Evolutionary conservation across 2,797 vertebrate species (phyloP), one percentile per base, ranked within the genome.

Genomic region (Miichthys miiuy): DNA sequence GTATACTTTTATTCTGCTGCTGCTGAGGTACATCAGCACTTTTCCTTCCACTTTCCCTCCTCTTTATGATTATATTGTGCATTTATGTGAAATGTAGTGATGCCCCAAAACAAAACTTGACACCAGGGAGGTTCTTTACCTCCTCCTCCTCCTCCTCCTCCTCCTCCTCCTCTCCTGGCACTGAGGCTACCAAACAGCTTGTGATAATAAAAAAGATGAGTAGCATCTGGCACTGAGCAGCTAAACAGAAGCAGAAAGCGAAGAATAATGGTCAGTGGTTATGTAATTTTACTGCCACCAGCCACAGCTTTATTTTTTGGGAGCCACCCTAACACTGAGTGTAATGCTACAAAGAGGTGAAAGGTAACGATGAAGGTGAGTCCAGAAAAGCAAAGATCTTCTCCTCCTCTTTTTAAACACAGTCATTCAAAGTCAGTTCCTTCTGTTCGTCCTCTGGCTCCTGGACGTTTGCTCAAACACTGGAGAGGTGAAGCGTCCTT

Each of bases 201-300:
- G 52, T 51, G 46, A 18, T n/a, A 42, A 42, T 17, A 57, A 23
- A 67, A 41, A 54, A 41, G 9, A 48, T 62, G 64, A 65, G 25
- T 7, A 60, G 52, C 23, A 58, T 58, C 56, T 58, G 2, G 6
- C 16, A 27, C 41, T 41, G 67, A 65, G 41, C 34, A 25, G 17
- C 62, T 65, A 18, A 34, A 56, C 51, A 2, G 23, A 16, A 55
- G 17, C 20, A 42, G 30, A n/a, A 56, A 20, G 21, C 46, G 38
- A n/a, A 58, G 16, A 50, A 38, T 12, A 50, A 60, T 5, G 27
- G 17, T 51, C 13, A n/a, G 56, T 18, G 4, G 64, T 52, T 44
- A 38, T 42, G 75, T 63, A 50, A 52, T 54, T 57, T 54, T 38
- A 38, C 20, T 38, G 50, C 50, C 14, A 34, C 21, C 50, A 54